A percentile compares a stretch with the other conserved stretches of the same genome.
phyloP scores from a whole-genome alignment of 2,113 vertebrate species.

The Ictidomys tridecemlineatus region DNA sequence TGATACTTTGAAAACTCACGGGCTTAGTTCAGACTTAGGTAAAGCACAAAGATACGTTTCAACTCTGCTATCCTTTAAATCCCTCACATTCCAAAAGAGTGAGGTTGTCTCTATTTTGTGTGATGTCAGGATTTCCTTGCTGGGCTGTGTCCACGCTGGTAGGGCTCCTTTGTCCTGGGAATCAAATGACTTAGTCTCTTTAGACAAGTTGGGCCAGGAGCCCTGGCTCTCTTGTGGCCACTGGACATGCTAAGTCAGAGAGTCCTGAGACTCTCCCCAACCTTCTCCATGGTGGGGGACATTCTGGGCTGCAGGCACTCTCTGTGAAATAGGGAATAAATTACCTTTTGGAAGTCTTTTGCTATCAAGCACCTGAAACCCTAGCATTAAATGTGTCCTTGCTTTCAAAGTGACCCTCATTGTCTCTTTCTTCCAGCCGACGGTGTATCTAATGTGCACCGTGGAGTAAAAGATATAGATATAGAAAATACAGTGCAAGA shows the following conservation, averaged over 20 bases:
- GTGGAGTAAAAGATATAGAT: background rate
- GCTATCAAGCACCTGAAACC: background rate
- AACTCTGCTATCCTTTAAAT: background rate
- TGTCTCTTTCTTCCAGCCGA: background rate
- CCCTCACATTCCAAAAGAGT: slow-evolving; percentile 53
- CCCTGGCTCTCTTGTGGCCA: slow-evolving; percentile 20
- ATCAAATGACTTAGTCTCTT: slow-evolving; percentile 71
- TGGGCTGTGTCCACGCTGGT: slow-evolving; percentile 37
- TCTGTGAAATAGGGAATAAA: background rate
- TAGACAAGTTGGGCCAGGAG: slow-evolving; percentile 43
- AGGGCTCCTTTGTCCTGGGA: slow-evolving; percentile 65
- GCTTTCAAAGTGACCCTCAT: background rate
- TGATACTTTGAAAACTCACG: background rate
- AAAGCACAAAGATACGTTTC: slow-evolving; percentile 43
- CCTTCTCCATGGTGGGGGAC: fast-evolving
- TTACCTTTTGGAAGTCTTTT: background rate
- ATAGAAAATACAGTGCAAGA: no score
- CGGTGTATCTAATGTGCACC: background rate
- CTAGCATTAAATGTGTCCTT: background rate
- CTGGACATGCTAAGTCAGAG: background rate
- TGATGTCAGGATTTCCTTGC: slow-evolving; percentile 72
- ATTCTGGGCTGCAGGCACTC: background rate
- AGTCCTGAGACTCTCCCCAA: fast-evolving
- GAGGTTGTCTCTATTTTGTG: slow-evolving; percentile 64
- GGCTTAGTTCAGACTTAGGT: slow-evolving; percentile 4